These are phyloP conservation scores for Steromphala cineraria DNA, from an alignment of 2,888 invertebrate species.

Conservation along the genomic window DNA sequence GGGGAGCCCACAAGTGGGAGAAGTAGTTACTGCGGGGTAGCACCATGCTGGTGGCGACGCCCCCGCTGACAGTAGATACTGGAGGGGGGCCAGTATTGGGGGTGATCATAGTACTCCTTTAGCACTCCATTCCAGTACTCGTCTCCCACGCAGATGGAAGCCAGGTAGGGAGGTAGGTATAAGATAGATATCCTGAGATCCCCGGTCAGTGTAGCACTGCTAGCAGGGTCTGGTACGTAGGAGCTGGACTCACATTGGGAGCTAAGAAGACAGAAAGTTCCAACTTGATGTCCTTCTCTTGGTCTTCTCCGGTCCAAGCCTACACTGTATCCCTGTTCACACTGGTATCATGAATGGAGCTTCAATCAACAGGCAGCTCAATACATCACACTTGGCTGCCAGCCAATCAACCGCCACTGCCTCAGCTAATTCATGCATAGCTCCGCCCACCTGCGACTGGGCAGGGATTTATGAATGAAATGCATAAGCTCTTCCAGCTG, in stretches of 20 bases:
- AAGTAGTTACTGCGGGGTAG: constrained; percentile 13
- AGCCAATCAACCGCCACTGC: not conserved
- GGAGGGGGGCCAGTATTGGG: not conserved
- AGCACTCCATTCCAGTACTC: not conserved
- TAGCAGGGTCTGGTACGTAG: too few species aligned
- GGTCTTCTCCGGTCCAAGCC: not conserved
- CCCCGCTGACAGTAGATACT: not conserved
- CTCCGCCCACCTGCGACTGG: constrained; percentile 15
- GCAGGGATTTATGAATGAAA: constrained; percentile 20
- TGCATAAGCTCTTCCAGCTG: not conserved
- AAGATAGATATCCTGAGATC: not conserved
- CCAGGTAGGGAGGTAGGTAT: not conserved
- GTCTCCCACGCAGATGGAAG: not conserved
- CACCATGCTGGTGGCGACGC: not conserved
- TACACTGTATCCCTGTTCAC: not conserved
- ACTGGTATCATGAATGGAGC: constrained; percentile 10
- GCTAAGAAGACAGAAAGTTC: too few species aligned
- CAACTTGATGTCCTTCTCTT: not conserved
- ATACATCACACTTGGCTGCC: not conserved
- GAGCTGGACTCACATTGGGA: too few species aligned
- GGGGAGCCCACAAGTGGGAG: constrained; percentile 9
- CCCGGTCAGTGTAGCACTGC: not conserved
- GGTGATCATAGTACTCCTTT: constrained; percentile 6
- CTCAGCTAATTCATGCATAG: constrained; percentile 13
- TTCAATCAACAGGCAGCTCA: not conserved